phyloP scores from a whole-genome alignment of 1,140 invertebrate genomes.

The Drosophila pandora region DNA sequence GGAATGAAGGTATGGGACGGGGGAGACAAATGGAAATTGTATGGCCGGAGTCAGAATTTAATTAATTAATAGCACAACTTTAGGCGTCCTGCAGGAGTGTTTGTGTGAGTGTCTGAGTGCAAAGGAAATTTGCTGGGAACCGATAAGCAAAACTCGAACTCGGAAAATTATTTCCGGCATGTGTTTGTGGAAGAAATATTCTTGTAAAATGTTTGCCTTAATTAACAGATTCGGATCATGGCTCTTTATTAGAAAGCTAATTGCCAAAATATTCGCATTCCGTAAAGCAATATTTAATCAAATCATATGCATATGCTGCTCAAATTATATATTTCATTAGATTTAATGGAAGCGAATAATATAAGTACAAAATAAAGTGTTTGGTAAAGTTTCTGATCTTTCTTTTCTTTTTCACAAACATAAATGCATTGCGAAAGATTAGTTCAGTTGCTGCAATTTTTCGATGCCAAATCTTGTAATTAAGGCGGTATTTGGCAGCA shows the following conservation, averaged over 20 bases:
- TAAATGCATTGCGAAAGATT: neutral
- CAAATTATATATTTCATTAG: neutral
- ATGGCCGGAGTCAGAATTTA: slow-evolving; percentile 67
- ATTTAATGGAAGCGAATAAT: no score
- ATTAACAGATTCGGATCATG: slow-evolving; percentile 53
- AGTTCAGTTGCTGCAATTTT: slow-evolving; percentile 7
- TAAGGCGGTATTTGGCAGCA: slow-evolving; percentile 49
- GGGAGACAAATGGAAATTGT: slow-evolving; percentile 5
- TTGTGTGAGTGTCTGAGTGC: slow-evolving; percentile 29
- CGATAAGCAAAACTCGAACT: slow-evolving; percentile 44
- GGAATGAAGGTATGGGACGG: slow-evolving; percentile 11
- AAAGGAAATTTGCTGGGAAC: slow-evolving; percentile 30
- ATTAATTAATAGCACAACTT: slow-evolving; percentile 81
- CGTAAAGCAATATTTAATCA: slow-evolving; percentile 3
- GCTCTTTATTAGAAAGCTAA: slow-evolving; percentile 42
- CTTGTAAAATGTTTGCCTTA: slow-evolving; percentile 43
- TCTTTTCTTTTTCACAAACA: no score
- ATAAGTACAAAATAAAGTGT: no score
- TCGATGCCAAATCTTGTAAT: slow-evolving; percentile 31
- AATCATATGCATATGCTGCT: neutral
- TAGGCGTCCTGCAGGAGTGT: slow-evolving; percentile 33
- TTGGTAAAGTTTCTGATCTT: no score
- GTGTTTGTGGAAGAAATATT: slow-evolving; percentile 35
- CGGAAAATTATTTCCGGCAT: slow-evolving; percentile 33
- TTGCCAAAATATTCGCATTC: slow-evolving; percentile 23